Evolutionary conservation across 2,888 invertebrate species (phyloP), one percentile per base, ranked within the genome.

Genomic region (Ornithoptera priamus): DNA sequence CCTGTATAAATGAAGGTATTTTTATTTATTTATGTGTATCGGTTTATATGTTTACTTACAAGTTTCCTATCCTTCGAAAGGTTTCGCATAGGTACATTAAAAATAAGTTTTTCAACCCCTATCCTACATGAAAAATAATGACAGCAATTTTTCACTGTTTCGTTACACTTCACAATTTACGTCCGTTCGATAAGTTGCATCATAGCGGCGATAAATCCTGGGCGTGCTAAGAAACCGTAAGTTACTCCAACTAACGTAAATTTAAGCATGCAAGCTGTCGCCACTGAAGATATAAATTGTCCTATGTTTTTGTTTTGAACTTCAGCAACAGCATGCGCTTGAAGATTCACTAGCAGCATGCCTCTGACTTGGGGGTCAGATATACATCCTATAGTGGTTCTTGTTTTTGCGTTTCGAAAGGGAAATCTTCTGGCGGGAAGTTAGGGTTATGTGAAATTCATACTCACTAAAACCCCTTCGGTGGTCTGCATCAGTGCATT

Each of bases 161-260:
- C 53, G n/a, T 53, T 53, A 53, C 8, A 53, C 53, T 53, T 53
- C n/a, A n/a, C 18, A 53, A 53, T 53, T 53, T 53, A 53, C 53
- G 53, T 53, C 8, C 53, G n/a, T 53, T 53, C 53, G 57, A 22
- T 58, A 22, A 20, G 57, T 24, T 58, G n/a, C 59, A 24, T 8
- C 10, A 36, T 24, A 15, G 60, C n/a, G 4, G 60, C 59, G 39
- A 66, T 66, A 66, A 66, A 66, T 66, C 58, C 50, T 60, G 30
- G 36, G 15, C 60, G 66, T 15, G 59, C 46, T 60, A 30, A 50
- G 30, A 46, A 50, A 30, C 66, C 46, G 58, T 66, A 66, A 66
- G n/a, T 66, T 60, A 66, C 30, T 30, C 20, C 46, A 53, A 53
- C 53, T 53, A 53, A n/a, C 53, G 50, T 60, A 46, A 50, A 50